Percentiles rank a stretch among this genome's conserved stretches.
Conservation (phyloP, 2,888 invertebrate species). For the Athalia rosae region DNA sequence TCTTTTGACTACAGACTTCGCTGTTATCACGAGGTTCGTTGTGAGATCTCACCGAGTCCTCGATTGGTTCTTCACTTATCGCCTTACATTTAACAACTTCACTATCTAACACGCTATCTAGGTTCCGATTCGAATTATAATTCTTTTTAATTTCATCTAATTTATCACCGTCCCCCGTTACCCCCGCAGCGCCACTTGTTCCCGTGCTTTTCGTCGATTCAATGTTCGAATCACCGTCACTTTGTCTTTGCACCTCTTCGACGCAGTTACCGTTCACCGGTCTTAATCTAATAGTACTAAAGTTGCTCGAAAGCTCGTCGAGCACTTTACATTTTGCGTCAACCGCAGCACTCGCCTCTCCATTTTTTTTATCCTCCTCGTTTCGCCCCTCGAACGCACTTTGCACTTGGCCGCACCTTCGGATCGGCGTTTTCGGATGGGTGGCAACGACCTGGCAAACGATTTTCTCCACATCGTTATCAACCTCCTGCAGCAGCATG, state of each 20-base stretch:
- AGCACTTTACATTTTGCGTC: conserved; percentile 65
- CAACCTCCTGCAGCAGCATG: conserved; percentile 61
- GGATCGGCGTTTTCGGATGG: conserved; percentile 53
- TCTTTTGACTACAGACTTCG: conserved; percentile 52
- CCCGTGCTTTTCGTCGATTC: conserved; percentile 30
- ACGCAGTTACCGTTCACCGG: conserved; percentile 51
- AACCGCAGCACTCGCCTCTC: conserved; percentile 47
- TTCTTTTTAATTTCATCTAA: not conserved
- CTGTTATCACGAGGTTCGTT: conserved; percentile 36
- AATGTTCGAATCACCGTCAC: conserved; percentile 41
- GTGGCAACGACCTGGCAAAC: conserved; percentile 56
- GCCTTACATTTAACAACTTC: conserved; percentile 43
- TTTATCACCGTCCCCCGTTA: conserved; percentile 50
- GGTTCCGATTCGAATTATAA: conserved; percentile 14
- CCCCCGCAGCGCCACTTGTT: conserved; percentile 35
- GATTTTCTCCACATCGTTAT: conserved; percentile 49
- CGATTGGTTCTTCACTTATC: conserved; percentile 36
- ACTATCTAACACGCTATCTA: conserved; percentile 44
- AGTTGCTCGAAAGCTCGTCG: conserved; percentile 67
- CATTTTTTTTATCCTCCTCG: conserved; percentile 46
- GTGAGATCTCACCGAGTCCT: conserved; percentile 35
- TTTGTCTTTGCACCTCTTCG: conserved; percentile 6
- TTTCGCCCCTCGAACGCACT: not conserved
- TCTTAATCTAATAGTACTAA: conserved; percentile 65
- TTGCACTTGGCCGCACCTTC: not conserved